Evolutionary conservation across 2,888 invertebrate genomes (phyloP).

Genomic region (Folsomia candida): DNA sequence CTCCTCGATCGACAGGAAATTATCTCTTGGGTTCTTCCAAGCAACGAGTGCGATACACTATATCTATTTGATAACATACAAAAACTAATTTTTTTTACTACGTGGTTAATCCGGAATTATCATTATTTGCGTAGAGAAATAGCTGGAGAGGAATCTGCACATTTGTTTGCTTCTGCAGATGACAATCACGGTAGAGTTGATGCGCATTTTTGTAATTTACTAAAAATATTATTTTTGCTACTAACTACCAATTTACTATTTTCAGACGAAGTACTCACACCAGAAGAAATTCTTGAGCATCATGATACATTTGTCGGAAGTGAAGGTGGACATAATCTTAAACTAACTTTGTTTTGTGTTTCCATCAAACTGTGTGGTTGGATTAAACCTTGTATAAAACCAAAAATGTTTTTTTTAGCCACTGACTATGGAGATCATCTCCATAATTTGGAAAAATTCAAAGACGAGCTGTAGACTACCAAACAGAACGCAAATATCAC

Average conservation of each 20-base stretch:
- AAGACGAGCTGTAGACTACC: slow-evolving; percentile 76
- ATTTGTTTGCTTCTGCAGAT: slow-evolving; percentile 80
- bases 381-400: no score
- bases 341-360: no score
- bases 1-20: slow-evolving; percentile 75
- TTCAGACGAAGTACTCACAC: slow-evolving; percentile 75
- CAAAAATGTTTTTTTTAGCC: no score
- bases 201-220: no score
- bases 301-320: slow-evolving; percentile 89
- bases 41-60: slow-evolving; percentile 70
- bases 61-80: background rate
- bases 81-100: background rate
- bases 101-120: background rate
- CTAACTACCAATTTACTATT: no score
- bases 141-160: slow-evolving; percentile 84
- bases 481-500: no score
- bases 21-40: slow-evolving; percentile 83
- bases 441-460: slow-evolving; percentile 72
- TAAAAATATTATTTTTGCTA: no score
- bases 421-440: slow-evolving; percentile 84
- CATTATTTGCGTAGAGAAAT: slow-evolving; percentile 65
- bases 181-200: no score
- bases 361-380: no score
- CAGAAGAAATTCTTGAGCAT: slow-evolving; percentile 76
- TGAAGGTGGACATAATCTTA: no score